Evolutionary conservation across 2,888 invertebrate species (phyloP).

Genomic region (Dugesia japonica): DNA sequence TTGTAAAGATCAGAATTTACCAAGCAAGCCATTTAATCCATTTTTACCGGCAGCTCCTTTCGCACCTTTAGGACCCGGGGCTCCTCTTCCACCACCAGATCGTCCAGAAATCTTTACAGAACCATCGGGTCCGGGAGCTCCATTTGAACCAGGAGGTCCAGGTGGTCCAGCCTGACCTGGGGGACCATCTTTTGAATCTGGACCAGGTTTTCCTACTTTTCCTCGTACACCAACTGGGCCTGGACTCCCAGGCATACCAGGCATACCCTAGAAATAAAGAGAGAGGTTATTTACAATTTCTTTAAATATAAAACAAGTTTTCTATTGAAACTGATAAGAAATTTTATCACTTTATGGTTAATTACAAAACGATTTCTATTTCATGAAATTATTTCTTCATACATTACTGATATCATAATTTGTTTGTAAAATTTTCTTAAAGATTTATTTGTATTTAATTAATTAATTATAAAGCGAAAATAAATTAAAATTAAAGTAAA

Average conservation of each 20-base stretch:
- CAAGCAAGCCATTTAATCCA: slow-evolving; percentile 32
- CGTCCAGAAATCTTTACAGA: slow-evolving; percentile 30
- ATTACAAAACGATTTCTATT: too few species aligned
- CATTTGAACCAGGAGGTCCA: slow-evolving; percentile 32
- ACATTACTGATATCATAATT: too few species aligned
- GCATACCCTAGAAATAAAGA: slow-evolving; percentile 23
- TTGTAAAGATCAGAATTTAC: background rate
- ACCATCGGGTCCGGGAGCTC: slow-evolving; percentile 36
- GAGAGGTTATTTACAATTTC: too few species aligned
- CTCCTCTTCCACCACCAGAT: slow-evolving; percentile 35
- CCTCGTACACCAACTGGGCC: slow-evolving; percentile 34
- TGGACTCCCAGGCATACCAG: slow-evolving; percentile 30
- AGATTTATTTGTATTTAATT: too few species aligned
- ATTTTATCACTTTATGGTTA: too few species aligned
- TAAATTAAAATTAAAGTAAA: too few species aligned
- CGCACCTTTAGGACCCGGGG: slow-evolving; percentile 24
- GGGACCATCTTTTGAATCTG: slow-evolving; percentile 21
- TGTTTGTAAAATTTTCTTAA: too few species aligned
- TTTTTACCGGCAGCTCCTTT: slow-evolving; percentile 36
- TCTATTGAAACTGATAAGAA: too few species aligned
- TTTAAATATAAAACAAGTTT: too few species aligned
- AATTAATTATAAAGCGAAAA: too few species aligned
- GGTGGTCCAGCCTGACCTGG: slow-evolving; percentile 14
- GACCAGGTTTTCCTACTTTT: slow-evolving; percentile 33
- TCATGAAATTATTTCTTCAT: too few species aligned